Evolutionary conservation across 2,797 vertebrate species (phyloP), one percentile per base, ranked within the genome.

Genomic region (Meda fulgida): DNA sequence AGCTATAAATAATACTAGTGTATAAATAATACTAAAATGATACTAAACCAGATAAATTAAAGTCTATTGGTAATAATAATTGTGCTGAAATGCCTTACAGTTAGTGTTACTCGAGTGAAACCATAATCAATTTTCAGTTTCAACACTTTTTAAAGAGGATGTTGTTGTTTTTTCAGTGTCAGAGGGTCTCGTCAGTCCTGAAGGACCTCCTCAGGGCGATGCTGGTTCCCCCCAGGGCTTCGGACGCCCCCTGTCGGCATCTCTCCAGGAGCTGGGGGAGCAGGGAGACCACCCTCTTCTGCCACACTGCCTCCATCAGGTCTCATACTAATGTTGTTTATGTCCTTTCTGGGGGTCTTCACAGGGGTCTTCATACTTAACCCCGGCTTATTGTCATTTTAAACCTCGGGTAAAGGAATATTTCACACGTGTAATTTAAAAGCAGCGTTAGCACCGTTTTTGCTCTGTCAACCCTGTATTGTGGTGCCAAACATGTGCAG

Each of bases 251-350:
- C 75, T 79, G 46, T 19, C 40, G 18, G 83, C 75, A 0, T 80
- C 81, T 77, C 66, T 90, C 23, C 71, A 93, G 67, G 88, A 93
- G 67, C 78, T 95, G 86, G 92, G 90, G 86, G 89, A 93, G 82
- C 92, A 88, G 86, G 93, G 93, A 70, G 95, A 95, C 58, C 93
- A 94, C 34, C 60, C 88, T 36, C 91, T 91, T 79, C 94, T 99
- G 79, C 97, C 98, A n/a, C 93, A 96, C 60, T 95, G 95, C 90
- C 96, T 99, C 81, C 98, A 99, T 91, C 96, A 98, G 97, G 98
- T 99, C 40, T 67, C 9, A 8, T 40, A 58, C 34, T 21, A 29
- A 36, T 63, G 19, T 53, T 51, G 26, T 66, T 55, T 31, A 16
- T 29, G n/a, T 31, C 66, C 7, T 60, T 26, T 40, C 60, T 53